Base-by-base conservation (phyloP, 2,888 invertebrate genomes). In the Thecophora atra region DNA sequence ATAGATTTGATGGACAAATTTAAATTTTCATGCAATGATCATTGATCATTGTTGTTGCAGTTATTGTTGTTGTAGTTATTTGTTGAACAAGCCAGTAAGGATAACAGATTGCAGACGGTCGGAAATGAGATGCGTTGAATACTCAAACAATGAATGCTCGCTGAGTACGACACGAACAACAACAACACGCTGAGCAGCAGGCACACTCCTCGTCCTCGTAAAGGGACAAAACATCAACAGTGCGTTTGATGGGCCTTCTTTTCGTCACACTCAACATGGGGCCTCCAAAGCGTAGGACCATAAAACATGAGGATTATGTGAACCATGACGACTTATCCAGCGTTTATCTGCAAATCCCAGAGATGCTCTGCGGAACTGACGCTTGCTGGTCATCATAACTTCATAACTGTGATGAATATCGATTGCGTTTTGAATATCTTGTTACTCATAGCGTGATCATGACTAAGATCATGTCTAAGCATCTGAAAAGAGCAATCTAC, bases 1-100 rank as follows among this genome's bases (percentile, higher is more conserved):
- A 56, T 73, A 62, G 56, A n/a, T 69, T 75, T 73, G 73, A 73
- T 73, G 75, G 73, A 75, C 75, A 75, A 75, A 75, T 75, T 75
- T 75, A 70, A 73, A 75, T 75, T 75, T 72, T 69, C 72, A 72
- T 73, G 73, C 75, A 67, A 70, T 58, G 75, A 72, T 71, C 75
- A 75, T 75, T 75, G 75, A 73, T 73, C 75, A 75, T 72, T 70
- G 51, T 62, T 44, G 44, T 58, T 42, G 24, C 21, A 17, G 58
- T 68, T 24, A 21, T 11, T 58, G 26, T 47, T 47, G 47, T 47
- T n/a, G 47, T 47, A 5, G 3, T 47, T n/a, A 47, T 58, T 17
- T 58, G 28, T 17, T 26, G 58, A 28, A 58, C 58, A 58, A 24
- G 28, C 28, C 15, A 28, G 26, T 13, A 58, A 28, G 58, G 11